Conservation (phyloP, 2,888 invertebrate genomes). For the Agrotis puta region DNA sequence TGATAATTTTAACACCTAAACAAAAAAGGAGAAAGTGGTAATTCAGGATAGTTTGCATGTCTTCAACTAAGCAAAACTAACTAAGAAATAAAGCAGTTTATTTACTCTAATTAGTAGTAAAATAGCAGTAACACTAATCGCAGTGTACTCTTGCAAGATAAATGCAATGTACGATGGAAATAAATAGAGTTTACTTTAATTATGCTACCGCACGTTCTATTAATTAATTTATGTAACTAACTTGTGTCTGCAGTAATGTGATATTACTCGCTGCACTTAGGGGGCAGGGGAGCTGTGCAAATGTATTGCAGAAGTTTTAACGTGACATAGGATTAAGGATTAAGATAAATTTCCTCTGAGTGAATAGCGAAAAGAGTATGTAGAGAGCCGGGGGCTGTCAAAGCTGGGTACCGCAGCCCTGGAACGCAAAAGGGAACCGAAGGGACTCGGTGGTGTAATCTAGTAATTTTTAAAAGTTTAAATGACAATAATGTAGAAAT, state of each 20-base stretch:
- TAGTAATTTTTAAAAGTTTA: too few relatives aligned
- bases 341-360: too few relatives aligned
- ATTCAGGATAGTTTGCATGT: too few relatives aligned
- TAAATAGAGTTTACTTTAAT: constrained; percentile 70
- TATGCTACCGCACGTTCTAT: constrained; percentile 74
- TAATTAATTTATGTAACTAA: constrained; percentile 76
- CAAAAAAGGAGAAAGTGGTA: too few relatives aligned
- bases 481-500: too few relatives aligned
- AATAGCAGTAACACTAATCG: constrained; percentile 29
- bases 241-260: constrained; percentile 66
- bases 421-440: too few relatives aligned
- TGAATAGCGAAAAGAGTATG: too few relatives aligned
- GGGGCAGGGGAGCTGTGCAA: neutral
- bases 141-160: constrained; percentile 52
- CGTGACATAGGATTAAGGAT: neutral
- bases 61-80: neutral
- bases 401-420: too few relatives aligned
- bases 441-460: too few relatives aligned
- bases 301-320: constrained; percentile 38
- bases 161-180: constrained; percentile 56
- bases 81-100: neutral
- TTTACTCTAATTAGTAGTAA: constrained; percentile 10
- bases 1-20: too few relatives aligned
- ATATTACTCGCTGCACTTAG: constrained; percentile 64
- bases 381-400: too few relatives aligned